Percentiles rank a stretch among this genome's conserved stretches.
Evolutionary conservation across 2,113 vertebrate genomes (phyloP).

Genomic region (Macquaria australasica): DNA sequence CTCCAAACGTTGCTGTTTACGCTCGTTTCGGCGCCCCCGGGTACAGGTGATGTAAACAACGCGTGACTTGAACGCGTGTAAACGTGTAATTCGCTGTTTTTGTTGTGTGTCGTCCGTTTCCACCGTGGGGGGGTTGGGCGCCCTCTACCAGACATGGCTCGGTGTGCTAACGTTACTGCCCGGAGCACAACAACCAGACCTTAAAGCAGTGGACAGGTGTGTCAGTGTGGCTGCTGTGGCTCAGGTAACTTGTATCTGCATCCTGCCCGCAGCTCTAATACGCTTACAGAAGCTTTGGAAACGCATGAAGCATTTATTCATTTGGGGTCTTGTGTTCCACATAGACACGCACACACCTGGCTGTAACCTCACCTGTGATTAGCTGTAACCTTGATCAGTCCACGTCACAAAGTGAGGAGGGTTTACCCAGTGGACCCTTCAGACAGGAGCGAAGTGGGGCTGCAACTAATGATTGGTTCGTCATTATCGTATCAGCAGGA

Average conservation of each 20-base stretch:
- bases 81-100: neutral
- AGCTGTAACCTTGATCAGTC: too few relatives aligned
- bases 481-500: neutral
- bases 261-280: constrained; percentile 41
- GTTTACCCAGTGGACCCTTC: neutral
- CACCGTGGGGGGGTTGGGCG: neutral
- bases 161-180: constrained; percentile 54
- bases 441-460: neutral
- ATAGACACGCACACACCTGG: neutral
- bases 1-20: constrained; percentile 4
- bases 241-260: neutral
- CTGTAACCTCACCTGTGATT: neutral
- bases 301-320: constrained; percentile 30
- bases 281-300: constrained; percentile 61
- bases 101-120: neutral
- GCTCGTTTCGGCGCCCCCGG: neutral
- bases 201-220: neutral
- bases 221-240: neutral
- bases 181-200: too few relatives aligned
- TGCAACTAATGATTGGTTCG: neutral
- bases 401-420: neutral
- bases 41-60: constrained; percentile 52
- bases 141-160: constrained; percentile 62
- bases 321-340: neutral
- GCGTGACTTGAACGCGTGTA: fast-evolving